Evolutionary conservation across 2,888 invertebrate genomes (phyloP), one percentile per base, ranked within the genome.

Genomic region (Hermaeophaga mercurialis): DNA sequence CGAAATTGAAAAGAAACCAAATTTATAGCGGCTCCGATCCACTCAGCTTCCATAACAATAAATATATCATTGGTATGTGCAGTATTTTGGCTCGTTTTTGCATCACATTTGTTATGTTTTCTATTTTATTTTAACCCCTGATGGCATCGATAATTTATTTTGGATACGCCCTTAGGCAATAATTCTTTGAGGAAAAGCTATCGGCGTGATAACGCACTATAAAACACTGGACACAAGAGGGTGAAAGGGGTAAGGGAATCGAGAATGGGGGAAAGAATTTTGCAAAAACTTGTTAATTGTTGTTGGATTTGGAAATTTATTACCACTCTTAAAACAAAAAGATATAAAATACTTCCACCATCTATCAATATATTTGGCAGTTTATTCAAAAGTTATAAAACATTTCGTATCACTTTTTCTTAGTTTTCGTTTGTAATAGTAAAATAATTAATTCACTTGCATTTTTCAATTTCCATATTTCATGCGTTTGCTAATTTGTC

Each of bases 191-290:
- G 65, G 61, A 64, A 65, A 66, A 66, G 43, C 69, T 69, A 74
- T 75, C 70, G 73, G 72, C 72, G 72, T 65, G 72, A 73, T 74
- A 74, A 74, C 72, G 71, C 69, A 63, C 73, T 68, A 75, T 73
- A 74, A 73, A 74, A 73, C 71, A 73, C 50, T 43, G 31, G 43
- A 22, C 50, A 9, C 24, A 43, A 19, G 24, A 19, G 22, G 18
- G 1, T 31, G 11, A n/a, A 9, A 12, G 3, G 31, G 31, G 28
- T 28, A 9, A 28, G 33, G 14, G 4, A n/a, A n/a, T n/a, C 28
- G 68, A 34, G 63, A 61, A 47, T 62, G 59, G 59, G 61, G 65
- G 47, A n/a, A n/a, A n/a, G n/a, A n/a, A n/a, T n/a, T n/a, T n/a
- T n/a, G n/a, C n/a, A n/a, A n/a, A n/a, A n/a, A n/a, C n/a, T n/a